phyloP scores from a whole-genome alignment of 2,797 vertebrate species.

The Sarcoramphus papa region DNA sequence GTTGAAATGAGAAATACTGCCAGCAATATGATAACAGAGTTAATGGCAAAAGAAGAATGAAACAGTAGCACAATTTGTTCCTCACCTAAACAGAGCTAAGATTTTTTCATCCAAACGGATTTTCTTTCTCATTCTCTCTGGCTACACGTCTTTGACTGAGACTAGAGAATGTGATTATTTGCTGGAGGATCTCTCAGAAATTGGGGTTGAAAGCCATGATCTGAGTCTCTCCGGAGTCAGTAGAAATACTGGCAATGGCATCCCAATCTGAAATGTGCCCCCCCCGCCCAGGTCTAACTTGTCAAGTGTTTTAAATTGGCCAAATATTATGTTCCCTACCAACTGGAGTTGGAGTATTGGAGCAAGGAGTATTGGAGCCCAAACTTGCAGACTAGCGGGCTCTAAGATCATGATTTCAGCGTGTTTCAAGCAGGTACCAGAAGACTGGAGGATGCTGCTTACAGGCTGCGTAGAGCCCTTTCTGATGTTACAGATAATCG shows the following conservation, averaged over 20 bases:
- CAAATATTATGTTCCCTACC: neutral
- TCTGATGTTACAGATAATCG: slow-evolving; percentile 9
- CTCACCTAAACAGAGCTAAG: slow-evolving; percentile 3
- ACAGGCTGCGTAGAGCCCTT: neutral
- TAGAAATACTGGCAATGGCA: neutral
- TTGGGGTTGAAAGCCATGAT: neutral
- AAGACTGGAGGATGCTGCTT: neutral
- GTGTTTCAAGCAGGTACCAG: neutral
- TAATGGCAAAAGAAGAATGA: neutral
- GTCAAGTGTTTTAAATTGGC: neutral
- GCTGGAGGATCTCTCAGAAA: neutral
- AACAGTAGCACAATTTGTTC: slow-evolving; percentile 54
- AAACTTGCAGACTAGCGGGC: neutral
- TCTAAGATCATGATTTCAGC: neutral
- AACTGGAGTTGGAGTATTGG: neutral
- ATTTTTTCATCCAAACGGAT: neutral
- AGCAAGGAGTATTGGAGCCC: neutral
- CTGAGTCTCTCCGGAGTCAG: neutral
- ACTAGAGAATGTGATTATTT: slow-evolving; percentile 15
- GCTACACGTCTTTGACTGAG: neutral
- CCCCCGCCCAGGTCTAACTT: neutral
- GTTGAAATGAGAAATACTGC: slow-evolving; percentile 68
- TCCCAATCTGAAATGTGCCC: neutral
- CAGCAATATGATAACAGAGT: slow-evolving; percentile 59
- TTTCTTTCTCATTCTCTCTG: slow-evolving; percentile 2